These are phyloP conservation scores for Philereme transversata DNA, from an alignment of 2,888 invertebrate species.

Conservation along the genomic window DNA sequence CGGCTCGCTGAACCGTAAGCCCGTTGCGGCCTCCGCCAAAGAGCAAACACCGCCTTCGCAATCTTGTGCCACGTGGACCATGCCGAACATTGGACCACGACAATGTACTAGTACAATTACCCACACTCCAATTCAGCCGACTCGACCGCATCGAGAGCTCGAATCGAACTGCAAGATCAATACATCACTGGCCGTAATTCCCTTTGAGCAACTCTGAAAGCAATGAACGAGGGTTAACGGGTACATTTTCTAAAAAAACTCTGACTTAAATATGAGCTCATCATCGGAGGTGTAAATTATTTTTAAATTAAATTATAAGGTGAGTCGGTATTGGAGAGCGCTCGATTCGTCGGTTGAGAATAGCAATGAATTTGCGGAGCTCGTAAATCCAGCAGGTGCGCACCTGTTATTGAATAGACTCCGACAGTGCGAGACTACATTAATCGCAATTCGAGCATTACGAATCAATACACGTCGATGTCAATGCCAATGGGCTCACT, in stretches of 20 bases:
- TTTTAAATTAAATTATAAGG: slow-evolving; percentile 50
- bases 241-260: slow-evolving; percentile 10
- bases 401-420: slow-evolving; percentile 72
- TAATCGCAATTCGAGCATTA: slow-evolving; percentile 60
- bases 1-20: slow-evolving; percentile 82
- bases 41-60: slow-evolving; percentile 83
- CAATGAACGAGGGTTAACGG: slow-evolving; percentile 6
- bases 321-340: slow-evolving; percentile 57
- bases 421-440: slow-evolving; percentile 62
- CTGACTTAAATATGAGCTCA: slow-evolving; percentile 6
- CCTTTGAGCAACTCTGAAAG: slow-evolving; percentile 5
- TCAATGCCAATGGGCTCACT: slow-evolving; percentile 36
- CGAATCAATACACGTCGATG: slow-evolving; percentile 52
- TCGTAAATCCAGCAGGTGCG: slow-evolving; percentile 75
- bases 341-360: slow-evolving; percentile 66
- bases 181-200: slow-evolving; percentile 30
- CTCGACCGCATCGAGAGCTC: slow-evolving; percentile 22
- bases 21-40: slow-evolving; percentile 79
- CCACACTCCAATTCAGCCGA: slow-evolving; percentile 51
- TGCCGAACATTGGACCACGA: slow-evolving; percentile 75
- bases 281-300: slow-evolving; percentile 33
- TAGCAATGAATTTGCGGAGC: slow-evolving; percentile 74
- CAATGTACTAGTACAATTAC: slow-evolving; percentile 76
- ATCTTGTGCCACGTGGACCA: slow-evolving; percentile 82
- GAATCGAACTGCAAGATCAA: slow-evolving; percentile 33